Percentiles rank a stretch among this genome's conserved stretches.
Evolutionary conservation across 1,140 invertebrate species (phyloP).

Genomic region (Drosophila ananassae): DNA sequence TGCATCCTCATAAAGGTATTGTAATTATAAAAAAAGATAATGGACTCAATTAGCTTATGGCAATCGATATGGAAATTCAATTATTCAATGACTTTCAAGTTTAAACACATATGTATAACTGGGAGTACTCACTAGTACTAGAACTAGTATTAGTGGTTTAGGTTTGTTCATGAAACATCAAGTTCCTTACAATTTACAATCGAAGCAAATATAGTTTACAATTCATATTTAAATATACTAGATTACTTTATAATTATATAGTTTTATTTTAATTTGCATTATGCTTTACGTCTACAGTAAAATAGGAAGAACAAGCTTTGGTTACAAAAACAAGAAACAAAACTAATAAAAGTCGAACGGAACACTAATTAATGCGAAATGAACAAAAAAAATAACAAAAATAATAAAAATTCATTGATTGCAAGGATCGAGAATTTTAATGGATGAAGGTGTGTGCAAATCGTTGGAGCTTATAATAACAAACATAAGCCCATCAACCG

Average conservation of each 20-base stretch:
- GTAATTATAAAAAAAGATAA: constrained; percentile 20
- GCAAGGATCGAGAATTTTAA: constrained; percentile 24
- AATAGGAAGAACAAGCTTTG: constrained; percentile 82
- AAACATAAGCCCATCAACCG: constrained; percentile 13
- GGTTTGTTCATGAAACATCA: constrained; percentile 64
- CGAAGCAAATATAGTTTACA: constrained; percentile 48
- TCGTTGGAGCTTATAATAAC: constrained; percentile 17
- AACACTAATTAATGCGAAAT: constrained; percentile 13
- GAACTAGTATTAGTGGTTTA: constrained; percentile 45
- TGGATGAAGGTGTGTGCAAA: constrained; percentile 23
- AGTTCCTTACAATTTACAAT: constrained; percentile 44
- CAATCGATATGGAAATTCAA: constrained; percentile 34
- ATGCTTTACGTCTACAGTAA: constrained; percentile 55
- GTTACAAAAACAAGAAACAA: constrained; percentile 62
- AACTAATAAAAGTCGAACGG: constrained; percentile 5
- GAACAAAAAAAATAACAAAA: constrained; percentile 26
- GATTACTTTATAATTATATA: constrained; percentile 22
- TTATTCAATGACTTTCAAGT: constrained; percentile 10
- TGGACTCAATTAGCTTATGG: constrained; percentile 48
- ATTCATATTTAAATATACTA: constrained; percentile 37
- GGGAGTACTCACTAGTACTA: constrained; percentile 7
- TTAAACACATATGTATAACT: constrained; percentile 38
- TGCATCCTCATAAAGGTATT: constrained; percentile 47
- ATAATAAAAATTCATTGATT: constrained; percentile 3
- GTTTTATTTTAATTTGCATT: constrained; percentile 42